phyloP scores from a whole-genome alignment of 2,113 vertebrate species.

The Arvicanthis niloticus region DNA sequence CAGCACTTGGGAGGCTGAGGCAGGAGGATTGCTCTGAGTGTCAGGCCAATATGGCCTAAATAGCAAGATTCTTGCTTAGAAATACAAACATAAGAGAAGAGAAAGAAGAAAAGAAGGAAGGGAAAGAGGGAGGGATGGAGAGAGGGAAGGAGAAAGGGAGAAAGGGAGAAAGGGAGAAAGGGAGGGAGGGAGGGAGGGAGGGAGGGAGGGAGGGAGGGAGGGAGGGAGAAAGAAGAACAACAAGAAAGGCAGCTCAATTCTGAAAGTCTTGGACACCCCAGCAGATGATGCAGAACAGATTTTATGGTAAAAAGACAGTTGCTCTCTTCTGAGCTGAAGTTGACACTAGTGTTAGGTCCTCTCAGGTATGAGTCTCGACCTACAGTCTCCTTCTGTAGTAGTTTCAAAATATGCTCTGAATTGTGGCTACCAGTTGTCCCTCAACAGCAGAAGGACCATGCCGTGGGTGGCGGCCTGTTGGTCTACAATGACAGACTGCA shows the following conservation, averaged over 20 bases:
- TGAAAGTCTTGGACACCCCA: background rate
- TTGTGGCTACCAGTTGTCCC: slow-evolving; percentile 43
- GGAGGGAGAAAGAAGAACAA: too few relatives aligned
- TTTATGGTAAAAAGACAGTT: background rate
- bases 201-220: background rate
- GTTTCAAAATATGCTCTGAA: background rate
- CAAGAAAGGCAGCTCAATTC: background rate
- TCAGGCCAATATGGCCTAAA: too few relatives aligned
- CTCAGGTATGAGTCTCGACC: background rate
- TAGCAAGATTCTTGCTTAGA: background rate
- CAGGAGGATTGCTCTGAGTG: background rate
- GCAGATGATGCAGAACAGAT: slow-evolving; percentile 43
- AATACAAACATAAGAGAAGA: background rate
- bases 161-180: fast-evolving
- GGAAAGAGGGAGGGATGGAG: fast-evolving
- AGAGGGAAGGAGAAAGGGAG: background rate
- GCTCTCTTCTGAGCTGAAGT: background rate
- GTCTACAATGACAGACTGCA: slow-evolving; percentile 26
- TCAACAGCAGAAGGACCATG: slow-evolving; percentile 48
- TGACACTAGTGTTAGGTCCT: background rate
- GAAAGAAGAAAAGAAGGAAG: fast-evolving
- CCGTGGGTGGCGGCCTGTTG: background rate
- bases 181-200: too few relatives aligned
- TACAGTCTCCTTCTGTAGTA: slow-evolving; percentile 1
- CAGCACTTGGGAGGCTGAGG: background rate